Conservation (phyloP, 2,888 invertebrate species). For the Lithodes maja region DNA sequence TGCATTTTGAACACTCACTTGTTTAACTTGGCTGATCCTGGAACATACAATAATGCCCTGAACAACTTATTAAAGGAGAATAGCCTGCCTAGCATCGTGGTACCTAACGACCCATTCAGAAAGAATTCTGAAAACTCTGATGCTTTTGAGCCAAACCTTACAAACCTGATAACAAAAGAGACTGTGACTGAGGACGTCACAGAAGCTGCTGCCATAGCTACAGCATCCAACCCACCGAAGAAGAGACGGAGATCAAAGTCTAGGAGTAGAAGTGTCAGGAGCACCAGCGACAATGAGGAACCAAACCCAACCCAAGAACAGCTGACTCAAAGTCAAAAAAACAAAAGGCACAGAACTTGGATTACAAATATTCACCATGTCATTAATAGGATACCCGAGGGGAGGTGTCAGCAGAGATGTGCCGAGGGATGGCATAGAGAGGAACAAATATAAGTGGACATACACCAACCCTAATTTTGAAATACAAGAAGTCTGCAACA, state of each 20-base stretch:
- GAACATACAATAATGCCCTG: background rate
- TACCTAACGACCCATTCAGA: background rate
- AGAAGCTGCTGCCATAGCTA: no score
- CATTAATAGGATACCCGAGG: background rate
- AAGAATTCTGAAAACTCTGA: no score
- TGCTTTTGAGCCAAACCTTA: no score
- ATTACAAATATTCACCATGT: background rate
- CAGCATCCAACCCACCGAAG: no score
- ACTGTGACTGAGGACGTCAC: no score
- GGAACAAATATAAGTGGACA: background rate
- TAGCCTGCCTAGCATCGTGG: background rate
- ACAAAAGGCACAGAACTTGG: background rate
- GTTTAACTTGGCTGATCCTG: background rate
- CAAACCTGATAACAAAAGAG: no score
- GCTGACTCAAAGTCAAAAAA: no score
- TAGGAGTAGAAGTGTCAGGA: no score
- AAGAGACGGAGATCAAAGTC: no score
- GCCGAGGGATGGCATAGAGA: background rate
- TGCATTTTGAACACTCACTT: background rate
- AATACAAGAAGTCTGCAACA: background rate
- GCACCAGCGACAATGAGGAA: background rate
- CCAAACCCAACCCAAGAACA: background rate
- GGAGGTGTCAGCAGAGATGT: background rate
- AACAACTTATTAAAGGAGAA: background rate
- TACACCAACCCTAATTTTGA: background rate